Evolutionary conservation across 1,140 invertebrate species (phyloP).

Genomic region (Drosophila elegans): DNA sequence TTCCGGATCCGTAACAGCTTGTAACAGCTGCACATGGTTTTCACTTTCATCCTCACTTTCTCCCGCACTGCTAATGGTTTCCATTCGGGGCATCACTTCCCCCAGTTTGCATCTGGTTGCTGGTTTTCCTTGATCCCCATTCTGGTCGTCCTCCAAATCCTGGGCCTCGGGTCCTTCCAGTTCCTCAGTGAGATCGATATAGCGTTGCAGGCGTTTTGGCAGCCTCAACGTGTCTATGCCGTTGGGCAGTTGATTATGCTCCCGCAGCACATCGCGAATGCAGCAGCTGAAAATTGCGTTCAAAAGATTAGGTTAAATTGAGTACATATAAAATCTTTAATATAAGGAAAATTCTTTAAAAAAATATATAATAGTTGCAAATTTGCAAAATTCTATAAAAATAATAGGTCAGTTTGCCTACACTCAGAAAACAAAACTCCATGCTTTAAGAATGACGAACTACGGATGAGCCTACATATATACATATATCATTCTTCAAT

Average conservation of each 20-base stretch:
- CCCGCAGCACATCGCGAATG: constrained; percentile 88
- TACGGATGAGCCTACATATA: too few species aligned
- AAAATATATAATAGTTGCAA: too few species aligned
- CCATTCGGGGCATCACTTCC: constrained; percentile 43
- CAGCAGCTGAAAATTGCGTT: constrained; percentile 85
- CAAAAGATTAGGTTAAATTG: background rate
- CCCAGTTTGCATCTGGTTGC: constrained; percentile 12
- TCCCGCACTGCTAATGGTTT: constrained; percentile 58
- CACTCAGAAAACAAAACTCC: too few species aligned
- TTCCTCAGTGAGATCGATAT: constrained; percentile 90
- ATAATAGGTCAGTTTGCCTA: too few species aligned
- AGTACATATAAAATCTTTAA: too few species aligned
- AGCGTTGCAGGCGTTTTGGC: constrained; percentile 88
- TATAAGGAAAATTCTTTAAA: too few species aligned
- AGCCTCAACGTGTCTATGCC: constrained; percentile 89
- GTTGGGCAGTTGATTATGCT: constrained; percentile 89
- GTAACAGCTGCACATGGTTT: constrained; percentile 58
- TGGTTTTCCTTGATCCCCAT: constrained; percentile 9
- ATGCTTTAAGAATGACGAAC: too few species aligned
- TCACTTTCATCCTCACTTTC: constrained; percentile 72
- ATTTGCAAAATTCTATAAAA: too few species aligned
- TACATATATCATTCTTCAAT: too few species aligned
- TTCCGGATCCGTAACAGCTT: constrained; percentile 69
- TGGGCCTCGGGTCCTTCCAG: constrained; percentile 74
- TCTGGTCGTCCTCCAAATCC: background rate